These are phyloP conservation scores for Lepidostoma basale DNA, from an alignment of 1,140 invertebrate genomes.

Conservation along the genomic window DNA sequence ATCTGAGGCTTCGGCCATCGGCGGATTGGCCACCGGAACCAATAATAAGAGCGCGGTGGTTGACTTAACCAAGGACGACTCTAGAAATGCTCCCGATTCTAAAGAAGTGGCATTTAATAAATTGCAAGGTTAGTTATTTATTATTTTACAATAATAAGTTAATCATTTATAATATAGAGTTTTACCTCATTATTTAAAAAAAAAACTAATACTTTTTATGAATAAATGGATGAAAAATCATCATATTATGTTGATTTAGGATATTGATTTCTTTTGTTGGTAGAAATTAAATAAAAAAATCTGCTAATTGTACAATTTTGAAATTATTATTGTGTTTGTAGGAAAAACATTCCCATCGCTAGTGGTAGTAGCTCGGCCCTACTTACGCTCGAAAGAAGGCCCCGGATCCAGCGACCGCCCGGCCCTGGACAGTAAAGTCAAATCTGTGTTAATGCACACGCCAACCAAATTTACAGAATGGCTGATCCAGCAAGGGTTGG, in stretches of 20 bases:
- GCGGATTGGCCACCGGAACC: constrained; percentile 68
- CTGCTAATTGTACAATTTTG: too few relatives aligned
- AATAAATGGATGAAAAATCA: too few relatives aligned
- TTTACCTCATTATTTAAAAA: too few relatives aligned
- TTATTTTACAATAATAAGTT: too few relatives aligned
- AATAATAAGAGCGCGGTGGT: constrained; percentile 62
- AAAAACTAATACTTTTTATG: too few relatives aligned
- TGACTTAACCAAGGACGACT: constrained; percentile 67
- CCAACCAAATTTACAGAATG: constrained; percentile 86
- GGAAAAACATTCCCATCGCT: constrained; percentile 83
- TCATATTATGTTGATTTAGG: too few relatives aligned
- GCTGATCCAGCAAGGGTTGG: constrained; percentile 82
- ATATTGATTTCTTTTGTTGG: too few relatives aligned
- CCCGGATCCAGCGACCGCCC: constrained; percentile 60
- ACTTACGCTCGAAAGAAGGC: constrained; percentile 71
- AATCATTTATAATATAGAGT: too few relatives aligned
- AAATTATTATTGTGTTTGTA: constrained; percentile 41
- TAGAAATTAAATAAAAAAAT: too few relatives aligned
- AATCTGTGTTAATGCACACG: constrained; percentile 76
- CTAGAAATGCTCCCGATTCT: constrained; percentile 66
- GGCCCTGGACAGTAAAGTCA: constrained; percentile 74
- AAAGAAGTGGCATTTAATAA: constrained; percentile 78
- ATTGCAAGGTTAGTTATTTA: constrained; percentile 69
- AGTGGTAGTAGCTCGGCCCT: constrained; percentile 79
- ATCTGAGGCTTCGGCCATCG: constrained; percentile 70